Base-by-base conservation (phyloP, 2,797 vertebrate genomes). In the Rhinophrynus dorsalis region DNA sequence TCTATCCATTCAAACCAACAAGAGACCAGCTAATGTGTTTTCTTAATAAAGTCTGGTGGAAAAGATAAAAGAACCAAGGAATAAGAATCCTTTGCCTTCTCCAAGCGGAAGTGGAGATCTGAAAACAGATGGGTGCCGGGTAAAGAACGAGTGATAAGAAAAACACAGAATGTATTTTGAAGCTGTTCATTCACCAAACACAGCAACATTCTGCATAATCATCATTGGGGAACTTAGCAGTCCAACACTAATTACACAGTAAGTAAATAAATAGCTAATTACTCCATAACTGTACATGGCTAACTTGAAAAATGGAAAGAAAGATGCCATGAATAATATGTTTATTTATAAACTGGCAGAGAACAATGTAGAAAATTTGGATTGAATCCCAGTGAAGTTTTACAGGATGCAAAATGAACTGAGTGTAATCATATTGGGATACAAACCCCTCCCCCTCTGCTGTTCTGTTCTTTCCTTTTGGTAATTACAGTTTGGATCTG, bases 231-330 rank as follows among this genome's bases (percentile, higher is more conserved):
- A 51, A 45, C 21, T 21, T 51, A 15, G 21, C 30, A 3, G 20
- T 54, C 40, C 26, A 33, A 33, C 11, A 10, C 37, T 55, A 55
- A 62, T 62, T 69, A 69, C 37, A 52, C 50, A 2, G 2, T 11
- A 5, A 52, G 44, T 29, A 52, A 68, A 68, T 52, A 60, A 69
- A 33, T 20, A 23, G 27, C 67, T 69, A 69, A 69, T 69, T 69
- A 62, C 67, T 42, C 67, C 29, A 8, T 62, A 54, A 54, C 48
- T 33, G 35, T 40, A 60, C 37, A 38, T 15, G 21, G 23, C 21
- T 52, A 54, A 55, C n/a, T 20, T 20, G 29, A 50, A 51, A 52
- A 40, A 40, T 47, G 17, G 13, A 32, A 29, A 33, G 48, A 50
- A 50, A 60, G 17, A 6, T 3, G 5, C 18, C 11, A 10, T 32